Evolutionary conservation across 2,888 invertebrate species (phyloP).

Genomic region (Escarpia spicata): DNA sequence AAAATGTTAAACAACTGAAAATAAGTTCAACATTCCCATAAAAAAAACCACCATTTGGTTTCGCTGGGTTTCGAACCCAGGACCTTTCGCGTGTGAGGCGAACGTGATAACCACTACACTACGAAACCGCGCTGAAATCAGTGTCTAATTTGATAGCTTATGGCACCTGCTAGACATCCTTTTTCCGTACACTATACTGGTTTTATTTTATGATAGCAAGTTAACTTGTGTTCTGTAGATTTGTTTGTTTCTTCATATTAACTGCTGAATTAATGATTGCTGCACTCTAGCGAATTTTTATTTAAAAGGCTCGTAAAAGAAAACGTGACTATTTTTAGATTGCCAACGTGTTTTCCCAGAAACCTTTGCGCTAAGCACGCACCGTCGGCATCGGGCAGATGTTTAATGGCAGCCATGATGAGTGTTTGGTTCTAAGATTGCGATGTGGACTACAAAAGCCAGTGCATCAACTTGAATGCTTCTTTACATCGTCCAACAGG

Average conservation of each 20-base stretch:
- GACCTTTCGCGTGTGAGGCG: conserved; percentile 16
- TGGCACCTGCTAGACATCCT: not conserved
- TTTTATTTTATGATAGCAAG: not conserved
- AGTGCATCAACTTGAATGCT: not conserved
- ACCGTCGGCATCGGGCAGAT: conserved; percentile 16
- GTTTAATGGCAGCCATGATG: conserved; percentile 16
- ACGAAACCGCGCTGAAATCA: not conserved
- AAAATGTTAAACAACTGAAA: not conserved
- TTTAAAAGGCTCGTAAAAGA: not conserved
- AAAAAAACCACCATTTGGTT: not conserved
- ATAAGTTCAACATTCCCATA: no score
- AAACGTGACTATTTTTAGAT: not conserved
- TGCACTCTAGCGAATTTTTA: not conserved
- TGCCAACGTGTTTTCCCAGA: conserved; percentile 6
- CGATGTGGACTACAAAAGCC: not conserved
- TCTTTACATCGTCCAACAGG: not conserved
- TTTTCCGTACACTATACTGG: not conserved
- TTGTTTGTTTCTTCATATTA: not conserved
- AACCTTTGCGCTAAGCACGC: conserved; percentile 11
- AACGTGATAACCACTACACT: conserved; percentile 16
- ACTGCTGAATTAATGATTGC: not conserved
- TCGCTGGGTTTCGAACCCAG: conserved; percentile 16
- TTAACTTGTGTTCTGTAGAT: not conserved
- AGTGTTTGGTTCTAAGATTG: not conserved
- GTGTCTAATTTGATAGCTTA: not conserved